Evolutionary conservation across 2,113 vertebrate species (phyloP).

Genomic region (Formicarius rufipectus): DNA sequence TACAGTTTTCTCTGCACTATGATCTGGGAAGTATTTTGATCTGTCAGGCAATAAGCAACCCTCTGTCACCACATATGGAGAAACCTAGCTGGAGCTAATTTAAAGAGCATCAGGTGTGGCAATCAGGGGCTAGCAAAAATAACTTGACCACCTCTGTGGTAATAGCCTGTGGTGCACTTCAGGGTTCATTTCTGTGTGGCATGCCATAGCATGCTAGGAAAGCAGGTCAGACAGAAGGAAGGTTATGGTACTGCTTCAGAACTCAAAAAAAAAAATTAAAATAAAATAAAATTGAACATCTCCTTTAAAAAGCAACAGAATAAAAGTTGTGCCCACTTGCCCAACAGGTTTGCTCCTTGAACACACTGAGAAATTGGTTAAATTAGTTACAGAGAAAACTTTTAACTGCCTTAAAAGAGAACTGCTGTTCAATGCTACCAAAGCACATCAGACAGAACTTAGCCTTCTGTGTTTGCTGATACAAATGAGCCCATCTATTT

Average conservation of each 20-base stretch:
- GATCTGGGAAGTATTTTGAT: conserved; percentile 10
- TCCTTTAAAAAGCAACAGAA: neutral
- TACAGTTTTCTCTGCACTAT: neutral
- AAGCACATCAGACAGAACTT: neutral
- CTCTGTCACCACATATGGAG: neutral
- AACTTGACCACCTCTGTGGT: neutral
- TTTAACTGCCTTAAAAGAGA: neutral
- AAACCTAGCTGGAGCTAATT: conserved; percentile 30
- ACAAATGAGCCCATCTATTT: neutral
- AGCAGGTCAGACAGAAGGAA: neutral
- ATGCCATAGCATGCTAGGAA: neutral
- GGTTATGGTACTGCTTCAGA: neutral
- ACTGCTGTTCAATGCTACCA: neutral
- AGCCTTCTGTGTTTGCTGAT: neutral
- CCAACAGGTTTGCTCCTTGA: neutral
- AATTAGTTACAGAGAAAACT: neutral
- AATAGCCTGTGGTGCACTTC: neutral
- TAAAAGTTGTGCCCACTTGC: neutral
- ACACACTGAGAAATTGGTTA: neutral
- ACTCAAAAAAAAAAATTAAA: neutral
- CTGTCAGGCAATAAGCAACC: neutral
- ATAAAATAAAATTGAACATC: neutral
- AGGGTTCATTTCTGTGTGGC: neutral
- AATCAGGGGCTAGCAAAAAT: conserved; percentile 28
- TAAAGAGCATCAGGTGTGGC: conserved; percentile 28